These are phyloP conservation scores for Mesochorus sp. DNA, from an alignment of 2,888 invertebrate genomes.

Conservation along the genomic window DNA sequence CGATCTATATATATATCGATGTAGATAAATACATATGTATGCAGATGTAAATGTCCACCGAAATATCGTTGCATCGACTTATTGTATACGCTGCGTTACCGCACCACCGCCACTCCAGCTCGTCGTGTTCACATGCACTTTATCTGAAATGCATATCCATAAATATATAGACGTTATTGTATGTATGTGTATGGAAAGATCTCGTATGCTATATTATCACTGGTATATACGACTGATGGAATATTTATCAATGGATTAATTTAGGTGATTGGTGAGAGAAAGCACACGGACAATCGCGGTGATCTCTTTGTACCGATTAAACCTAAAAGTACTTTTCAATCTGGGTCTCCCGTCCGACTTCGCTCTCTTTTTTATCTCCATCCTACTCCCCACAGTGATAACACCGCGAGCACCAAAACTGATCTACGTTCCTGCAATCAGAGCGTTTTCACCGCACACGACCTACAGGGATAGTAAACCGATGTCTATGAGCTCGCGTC, in stretches of 20 bases:
- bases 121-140: conserved; percentile 23
- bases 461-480: conserved; percentile 26
- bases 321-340: conserved; percentile 79
- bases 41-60: conserved; percentile 8
- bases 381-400: conserved; percentile 28
- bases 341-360: conserved; percentile 61
- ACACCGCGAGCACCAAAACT: conserved; percentile 41
- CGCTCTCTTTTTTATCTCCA: conserved; percentile 61
- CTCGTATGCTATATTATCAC: not conserved
- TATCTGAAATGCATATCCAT: not conserved
- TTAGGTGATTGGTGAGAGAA: conserved; percentile 74
- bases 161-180: not conserved
- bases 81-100: conserved; percentile 15
- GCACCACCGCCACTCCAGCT: conserved; percentile 22
- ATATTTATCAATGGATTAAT: conserved; percentile 79
- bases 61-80: conserved; percentile 53
- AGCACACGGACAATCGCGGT: conserved; percentile 70
- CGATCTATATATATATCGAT: too few species aligned
- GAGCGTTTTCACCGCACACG: conserved; percentile 46
- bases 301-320: conserved; percentile 78
- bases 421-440: conserved; percentile 51
- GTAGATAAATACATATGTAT: not conserved
- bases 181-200: too few species aligned
- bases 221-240: conserved; percentile 74
- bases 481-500: too few species aligned